Base-by-base conservation (phyloP, 2,113 vertebrate genomes). In the Melanerpes formicivorus region DNA sequence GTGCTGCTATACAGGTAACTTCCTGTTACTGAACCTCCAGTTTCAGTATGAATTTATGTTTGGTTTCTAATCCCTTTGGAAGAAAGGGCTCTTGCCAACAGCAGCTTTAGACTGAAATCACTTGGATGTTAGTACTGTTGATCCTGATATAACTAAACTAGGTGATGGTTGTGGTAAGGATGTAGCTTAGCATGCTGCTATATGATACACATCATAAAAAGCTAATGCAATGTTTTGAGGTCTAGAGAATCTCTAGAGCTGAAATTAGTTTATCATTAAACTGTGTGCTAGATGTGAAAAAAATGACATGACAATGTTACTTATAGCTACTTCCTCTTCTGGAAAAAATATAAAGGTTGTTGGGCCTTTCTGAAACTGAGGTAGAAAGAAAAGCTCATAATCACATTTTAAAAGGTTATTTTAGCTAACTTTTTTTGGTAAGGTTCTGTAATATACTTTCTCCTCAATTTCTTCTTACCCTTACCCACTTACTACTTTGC, bases 231-330 rank as follows among this genome's bases (percentile, higher is more conserved):
- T 18, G 17, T 17, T 84, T n/a, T 48, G 27, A 58, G 14, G 7
- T 54, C 42, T 72, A 44, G 19, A 27, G 55, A 54, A 54, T 11
- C 15, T 55, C 54, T 64, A 58, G 74, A 72, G 30, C 14, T 55
- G 32, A 62, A 9, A 13, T 60, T 62, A 34, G 17, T 42, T 64
- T 19, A 80, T n/a, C 0, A 3, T 15, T 52, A 30, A 75, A 37
- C 22, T 44, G 30, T 11, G 19, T 11, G 21, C 18, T 59, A 56
- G 13, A 19, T 16, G 37, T 34, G 27, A 25, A 12, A 77, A 70
- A 64, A 13, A 15, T 9, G 34, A 37, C 2, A 22, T 70, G 29
- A 32, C 7, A 32, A 1, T 0, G 2, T 32, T 65, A 25, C 1
- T 85, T 56, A n/a, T 7, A 18, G 34, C 34, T 80, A 30, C 15